These are phyloP conservation scores for Odontomachus brunneus DNA, from an alignment of 1,140 invertebrate species.

Conservation along the genomic window DNA sequence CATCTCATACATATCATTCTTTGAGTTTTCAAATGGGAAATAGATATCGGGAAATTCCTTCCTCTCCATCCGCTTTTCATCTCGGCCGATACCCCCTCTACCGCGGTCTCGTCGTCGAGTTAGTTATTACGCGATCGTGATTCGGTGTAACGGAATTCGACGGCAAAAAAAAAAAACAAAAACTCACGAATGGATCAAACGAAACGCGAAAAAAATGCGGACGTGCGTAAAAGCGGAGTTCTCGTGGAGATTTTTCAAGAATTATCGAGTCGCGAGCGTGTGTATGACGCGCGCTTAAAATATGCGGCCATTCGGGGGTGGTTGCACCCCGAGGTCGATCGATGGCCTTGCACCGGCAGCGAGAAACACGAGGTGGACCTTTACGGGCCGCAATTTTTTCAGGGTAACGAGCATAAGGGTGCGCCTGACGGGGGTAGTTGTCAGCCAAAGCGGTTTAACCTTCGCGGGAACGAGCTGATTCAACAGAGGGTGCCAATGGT, in stretches of 20 bases:
- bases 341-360: slow-evolving; percentile 47
- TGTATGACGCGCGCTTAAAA: slow-evolving; percentile 43
- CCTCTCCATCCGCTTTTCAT: not conserved
- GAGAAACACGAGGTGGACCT: slow-evolving; percentile 34
- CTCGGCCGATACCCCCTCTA: not conserved
- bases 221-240: not conserved
- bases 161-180: too few species aligned
- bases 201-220: not conserved
- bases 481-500: slow-evolving; percentile 4
- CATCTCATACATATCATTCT: slow-evolving; percentile 38
- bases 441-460: slow-evolving; percentile 38
- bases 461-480: slow-evolving; percentile 23
- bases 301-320: slow-evolving; percentile 27
- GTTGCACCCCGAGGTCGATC: slow-evolving; percentile 24
- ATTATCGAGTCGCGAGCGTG: not conserved
- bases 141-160: not conserved
- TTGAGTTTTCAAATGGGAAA: slow-evolving; percentile 38
- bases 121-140: slow-evolving; percentile 23
- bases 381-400: slow-evolving; percentile 42
- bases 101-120: too few species aligned
- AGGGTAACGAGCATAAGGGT: slow-evolving; percentile 53
- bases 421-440: slow-evolving; percentile 40
- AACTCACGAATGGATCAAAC: not conserved
- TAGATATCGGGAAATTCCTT: slow-evolving; percentile 23
- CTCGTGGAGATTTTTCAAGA: slow-evolving; percentile 24